These are phyloP conservation scores for Agonopterix subpropinquella DNA, from an alignment of 2,888 invertebrate species.

Conservation along the genomic window DNA sequence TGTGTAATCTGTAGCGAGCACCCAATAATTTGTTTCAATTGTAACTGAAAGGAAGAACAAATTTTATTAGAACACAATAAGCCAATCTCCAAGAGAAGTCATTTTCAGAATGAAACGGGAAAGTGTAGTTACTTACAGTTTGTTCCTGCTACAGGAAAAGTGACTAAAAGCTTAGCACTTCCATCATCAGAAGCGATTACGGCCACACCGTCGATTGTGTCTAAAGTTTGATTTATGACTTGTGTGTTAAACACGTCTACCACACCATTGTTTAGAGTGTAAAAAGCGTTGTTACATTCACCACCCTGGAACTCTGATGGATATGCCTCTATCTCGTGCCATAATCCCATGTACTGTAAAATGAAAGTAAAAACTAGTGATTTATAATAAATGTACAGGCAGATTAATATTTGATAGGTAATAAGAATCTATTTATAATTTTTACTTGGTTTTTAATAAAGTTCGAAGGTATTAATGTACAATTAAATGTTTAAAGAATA, in stretches of 20 bases:
- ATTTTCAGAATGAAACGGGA: neutral
- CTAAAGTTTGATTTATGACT: conserved; percentile 34
- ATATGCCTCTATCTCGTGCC: conserved; percentile 46
- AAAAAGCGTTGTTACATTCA: conserved; percentile 40
- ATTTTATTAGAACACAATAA: neutral
- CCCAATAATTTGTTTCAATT: conserved; percentile 65
- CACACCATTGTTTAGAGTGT: conserved; percentile 21
- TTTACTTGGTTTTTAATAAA: too few species aligned
- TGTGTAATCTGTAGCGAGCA: conserved; percentile 79
- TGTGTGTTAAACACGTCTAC: conserved; percentile 36
- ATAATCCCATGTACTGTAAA: conserved; percentile 40
- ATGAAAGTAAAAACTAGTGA: neutral
- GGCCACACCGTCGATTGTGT: conserved; percentile 39
- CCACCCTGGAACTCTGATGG: conserved; percentile 40
- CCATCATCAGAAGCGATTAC: conserved; percentile 59
- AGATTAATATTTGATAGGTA: too few species aligned
- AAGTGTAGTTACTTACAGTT: conserved; percentile 14
- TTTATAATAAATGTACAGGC: too few species aligned
- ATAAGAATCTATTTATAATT: too few species aligned
- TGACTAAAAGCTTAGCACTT: conserved; percentile 77
- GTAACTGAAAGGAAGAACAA: conserved; percentile 29
- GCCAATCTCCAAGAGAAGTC: neutral
- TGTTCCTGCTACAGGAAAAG: conserved; percentile 72
- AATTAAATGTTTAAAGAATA: too few species aligned
- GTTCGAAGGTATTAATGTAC: too few species aligned